phyloP scores from a whole-genome alignment of 2,113 vertebrate genomes.

The Neodon shergylaensis region DNA sequence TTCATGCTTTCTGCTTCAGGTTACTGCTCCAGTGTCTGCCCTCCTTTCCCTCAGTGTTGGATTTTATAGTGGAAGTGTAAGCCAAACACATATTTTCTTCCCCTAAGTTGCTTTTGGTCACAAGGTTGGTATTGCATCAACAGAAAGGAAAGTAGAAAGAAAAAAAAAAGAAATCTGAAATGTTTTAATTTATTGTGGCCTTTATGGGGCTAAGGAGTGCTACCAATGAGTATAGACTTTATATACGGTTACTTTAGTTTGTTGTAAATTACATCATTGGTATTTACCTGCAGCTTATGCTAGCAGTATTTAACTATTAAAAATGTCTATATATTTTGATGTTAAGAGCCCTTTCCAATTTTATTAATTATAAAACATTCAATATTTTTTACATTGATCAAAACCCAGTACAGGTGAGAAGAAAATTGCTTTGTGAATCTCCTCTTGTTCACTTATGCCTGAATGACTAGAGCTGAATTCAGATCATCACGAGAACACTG shows the following conservation, averaged over 20 bases:
- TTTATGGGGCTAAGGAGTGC: not conserved
- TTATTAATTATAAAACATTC: conserved; percentile 55
- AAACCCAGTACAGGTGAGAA: not conserved
- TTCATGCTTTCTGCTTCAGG: not conserved
- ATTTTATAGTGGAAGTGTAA: not conserved
- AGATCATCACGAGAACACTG: not conserved
- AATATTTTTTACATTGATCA: conserved; percentile 29
- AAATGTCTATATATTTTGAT: conserved; percentile 7
- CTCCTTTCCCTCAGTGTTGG: too few species aligned
- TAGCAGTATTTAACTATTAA: conserved; percentile 22
- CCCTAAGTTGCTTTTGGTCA: not conserved
- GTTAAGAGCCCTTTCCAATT: conserved; percentile 16
- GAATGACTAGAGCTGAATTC: not conserved
- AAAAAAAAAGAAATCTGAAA: not conserved
- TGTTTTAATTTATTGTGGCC: not conserved
- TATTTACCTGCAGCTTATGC: conserved; percentile 13
- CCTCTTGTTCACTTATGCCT: not conserved
- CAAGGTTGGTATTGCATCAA: not conserved
- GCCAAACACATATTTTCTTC: not conserved
- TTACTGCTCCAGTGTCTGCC: not conserved
- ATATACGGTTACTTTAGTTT: not conserved
- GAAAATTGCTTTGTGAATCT: not conserved
- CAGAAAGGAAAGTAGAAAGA: not conserved
- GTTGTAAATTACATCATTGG: not conserved
- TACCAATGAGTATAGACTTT: not conserved